A percentile compares a stretch with the other conserved stretches of the same genome.
Conservation (phyloP, 1,140 invertebrate genomes). For the Drosophila busckii region DNA sequence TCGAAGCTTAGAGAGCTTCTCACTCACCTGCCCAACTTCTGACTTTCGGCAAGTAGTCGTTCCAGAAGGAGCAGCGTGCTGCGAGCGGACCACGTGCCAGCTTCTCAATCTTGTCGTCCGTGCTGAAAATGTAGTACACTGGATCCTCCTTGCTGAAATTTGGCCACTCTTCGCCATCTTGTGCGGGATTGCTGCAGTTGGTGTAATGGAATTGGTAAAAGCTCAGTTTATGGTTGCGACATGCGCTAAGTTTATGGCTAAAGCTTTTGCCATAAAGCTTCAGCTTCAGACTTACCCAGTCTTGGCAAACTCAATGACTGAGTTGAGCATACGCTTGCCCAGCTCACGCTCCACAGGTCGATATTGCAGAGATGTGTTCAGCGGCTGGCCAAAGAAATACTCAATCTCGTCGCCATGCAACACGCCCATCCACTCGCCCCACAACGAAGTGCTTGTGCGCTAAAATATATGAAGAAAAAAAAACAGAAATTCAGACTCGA, state of each 20-base stretch:
- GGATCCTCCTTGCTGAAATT: conserved; percentile 90
- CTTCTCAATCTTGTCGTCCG: conserved; percentile 81
- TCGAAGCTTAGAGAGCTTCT: no score
- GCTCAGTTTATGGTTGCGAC: conserved; percentile 9
- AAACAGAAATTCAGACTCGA: no score
- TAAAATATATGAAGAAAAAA: conserved; percentile 80
- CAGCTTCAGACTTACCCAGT: conserved; percentile 88
- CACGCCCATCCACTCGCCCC: conserved; percentile 98
- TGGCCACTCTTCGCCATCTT: conserved; percentile 91
- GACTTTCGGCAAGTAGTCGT: conserved; percentile 92
- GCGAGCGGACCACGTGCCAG: conserved; percentile 89
- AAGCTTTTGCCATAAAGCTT: conserved; percentile 15
- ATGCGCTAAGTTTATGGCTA: conserved; percentile 26
- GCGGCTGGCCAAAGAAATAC: conserved; percentile 95
- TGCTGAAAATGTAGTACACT: conserved; percentile 93
- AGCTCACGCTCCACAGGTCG: conserved; percentile 90
- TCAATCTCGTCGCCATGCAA: conserved; percentile 98
- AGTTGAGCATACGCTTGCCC: conserved; percentile 90
- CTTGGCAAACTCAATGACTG: conserved; percentile 91
- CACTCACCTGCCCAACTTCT: conserved; percentile 85
- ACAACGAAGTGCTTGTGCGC: conserved; percentile 92
- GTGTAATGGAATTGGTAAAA: conserved; percentile 37
- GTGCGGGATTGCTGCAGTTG: conserved; percentile 87
- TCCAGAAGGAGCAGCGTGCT: conserved; percentile 96
- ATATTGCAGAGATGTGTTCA: conserved; percentile 91